Conservation (phyloP, 2,888 invertebrate species). For the Cheilosia soror region DNA sequence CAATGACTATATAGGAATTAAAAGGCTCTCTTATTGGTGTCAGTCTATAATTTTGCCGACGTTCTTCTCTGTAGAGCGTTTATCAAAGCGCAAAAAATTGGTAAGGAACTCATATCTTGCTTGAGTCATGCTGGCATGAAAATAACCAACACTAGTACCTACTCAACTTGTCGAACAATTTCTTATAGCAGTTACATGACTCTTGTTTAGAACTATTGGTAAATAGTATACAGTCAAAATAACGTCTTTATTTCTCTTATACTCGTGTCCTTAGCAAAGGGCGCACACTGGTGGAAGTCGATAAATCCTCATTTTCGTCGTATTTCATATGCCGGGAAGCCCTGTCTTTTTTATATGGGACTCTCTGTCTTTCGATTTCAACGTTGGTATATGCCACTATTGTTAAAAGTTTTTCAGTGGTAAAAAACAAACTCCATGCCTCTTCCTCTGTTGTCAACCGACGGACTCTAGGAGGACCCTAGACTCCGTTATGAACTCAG, state of each 20-base stretch:
- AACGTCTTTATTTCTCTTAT: too few species aligned
- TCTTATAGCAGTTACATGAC: neutral
- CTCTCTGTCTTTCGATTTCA: neutral
- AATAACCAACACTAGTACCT: neutral
- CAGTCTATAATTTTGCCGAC: neutral
- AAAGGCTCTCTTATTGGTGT: too few species aligned
- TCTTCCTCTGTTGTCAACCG: neutral
- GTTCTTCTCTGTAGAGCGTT: constrained; percentile 4
- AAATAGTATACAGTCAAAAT: too few species aligned
- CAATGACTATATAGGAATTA: too few species aligned
- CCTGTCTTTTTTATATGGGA: neutral
- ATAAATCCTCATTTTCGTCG: too few species aligned
- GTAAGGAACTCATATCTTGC: constrained; percentile 15
- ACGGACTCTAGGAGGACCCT: too few species aligned
- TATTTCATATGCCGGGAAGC: too few species aligned
- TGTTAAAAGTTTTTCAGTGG: neutral
- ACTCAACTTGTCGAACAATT: constrained; percentile 10
- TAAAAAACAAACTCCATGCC: constrained; percentile 2
- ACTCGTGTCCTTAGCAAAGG: too few species aligned
- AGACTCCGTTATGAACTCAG: too few species aligned
- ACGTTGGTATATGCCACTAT: constrained; percentile 1
- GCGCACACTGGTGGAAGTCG: too few species aligned
- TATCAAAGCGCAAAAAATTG: constrained; percentile 15
- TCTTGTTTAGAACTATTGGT: neutral
- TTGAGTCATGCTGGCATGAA: constrained; percentile 2